These are phyloP conservation scores for Mesorhabditis belari DNA, from an alignment of 2,888 invertebrate genomes.

Conservation along the genomic window DNA sequence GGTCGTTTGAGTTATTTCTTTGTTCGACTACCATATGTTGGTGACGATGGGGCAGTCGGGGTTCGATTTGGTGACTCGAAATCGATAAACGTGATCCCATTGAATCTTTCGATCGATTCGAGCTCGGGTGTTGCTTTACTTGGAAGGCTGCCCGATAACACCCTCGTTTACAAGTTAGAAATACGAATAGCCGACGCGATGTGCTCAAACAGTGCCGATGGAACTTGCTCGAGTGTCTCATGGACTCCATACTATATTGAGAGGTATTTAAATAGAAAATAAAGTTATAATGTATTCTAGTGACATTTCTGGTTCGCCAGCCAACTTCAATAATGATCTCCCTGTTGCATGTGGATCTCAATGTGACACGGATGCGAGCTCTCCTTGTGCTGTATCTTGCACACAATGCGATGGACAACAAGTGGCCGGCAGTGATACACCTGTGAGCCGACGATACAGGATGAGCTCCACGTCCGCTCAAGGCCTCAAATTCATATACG, in stretches of 20 bases:
- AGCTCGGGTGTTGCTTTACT: not conserved
- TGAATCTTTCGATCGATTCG: not conserved
- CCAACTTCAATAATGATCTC: not conserved
- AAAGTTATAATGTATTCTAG: conserved; percentile 1
- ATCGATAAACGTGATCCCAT: conserved; percentile 1
- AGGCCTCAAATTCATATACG: not conserved
- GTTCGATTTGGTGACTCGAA: conserved; percentile 1
- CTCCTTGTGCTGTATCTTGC: conserved; percentile 1
- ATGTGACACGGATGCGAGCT: no score
- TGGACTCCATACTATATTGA: conserved; percentile 3
- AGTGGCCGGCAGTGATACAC: conserved; percentile 3
- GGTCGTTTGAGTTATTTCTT: conserved; percentile 1
- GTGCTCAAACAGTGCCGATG: not conserved
- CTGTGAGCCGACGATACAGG: conserved; percentile 1
- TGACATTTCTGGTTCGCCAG: not conserved
- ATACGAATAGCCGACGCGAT: not conserved
- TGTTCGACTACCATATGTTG: not conserved
- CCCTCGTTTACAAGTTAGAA: conserved; percentile 1
- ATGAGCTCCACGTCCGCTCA: not conserved
- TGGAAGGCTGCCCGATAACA: conserved; percentile 1
- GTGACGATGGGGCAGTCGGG: not conserved
- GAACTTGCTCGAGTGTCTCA: conserved; percentile 1
- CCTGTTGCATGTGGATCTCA: conserved; percentile 2
- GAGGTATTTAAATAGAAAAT: no score
- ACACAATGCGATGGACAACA: not conserved